Conservation (phyloP, 2,113 vertebrate genomes). For the Hemichromis elongatus region DNA sequence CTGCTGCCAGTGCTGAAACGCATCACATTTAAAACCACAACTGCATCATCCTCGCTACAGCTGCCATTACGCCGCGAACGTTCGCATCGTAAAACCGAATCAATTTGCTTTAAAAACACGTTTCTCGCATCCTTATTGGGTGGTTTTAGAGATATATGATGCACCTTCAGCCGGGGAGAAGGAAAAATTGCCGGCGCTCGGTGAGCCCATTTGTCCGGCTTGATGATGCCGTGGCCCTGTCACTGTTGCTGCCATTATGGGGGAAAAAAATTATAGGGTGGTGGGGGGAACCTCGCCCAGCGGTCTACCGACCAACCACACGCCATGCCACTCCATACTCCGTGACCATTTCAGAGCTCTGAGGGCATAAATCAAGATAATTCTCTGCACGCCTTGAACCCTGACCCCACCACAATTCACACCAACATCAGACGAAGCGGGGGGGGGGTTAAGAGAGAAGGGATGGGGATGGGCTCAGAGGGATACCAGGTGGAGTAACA, state of each 20-base stretch:
- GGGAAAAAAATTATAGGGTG: neutral
- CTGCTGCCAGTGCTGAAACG: neutral
- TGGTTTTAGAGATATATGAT: conserved; percentile 92
- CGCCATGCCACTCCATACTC: conserved; percentile 71
- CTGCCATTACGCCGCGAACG: neutral
- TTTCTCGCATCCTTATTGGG: conserved; percentile 88
- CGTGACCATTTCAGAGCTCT: conserved; percentile 74
- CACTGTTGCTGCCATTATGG: conserved; percentile 83
- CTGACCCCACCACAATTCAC: conserved; percentile 92
- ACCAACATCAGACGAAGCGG: conserved; percentile 68
- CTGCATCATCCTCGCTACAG: neutral
- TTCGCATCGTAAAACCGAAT: conserved; percentile 80
- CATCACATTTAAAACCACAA: conserved; percentile 4
- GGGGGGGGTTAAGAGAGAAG: conserved; percentile 43
- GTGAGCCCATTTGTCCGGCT: conserved; percentile 88
- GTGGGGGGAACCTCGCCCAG: conserved; percentile 71
- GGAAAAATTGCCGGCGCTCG: conserved; percentile 86
- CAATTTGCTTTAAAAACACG: conserved; percentile 95
- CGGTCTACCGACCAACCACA: conserved; percentile 68
- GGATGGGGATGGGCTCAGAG: conserved; percentile 53
- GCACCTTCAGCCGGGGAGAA: conserved; percentile 84
- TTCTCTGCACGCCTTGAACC: conserved; percentile 97
- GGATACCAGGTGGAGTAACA: conserved; percentile 8
- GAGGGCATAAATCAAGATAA: conserved; percentile 97
- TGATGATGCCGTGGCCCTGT: conserved; percentile 84